Base-by-base conservation (phyloP, 1,140 invertebrate genomes). In the Cotesia typhae region DNA sequence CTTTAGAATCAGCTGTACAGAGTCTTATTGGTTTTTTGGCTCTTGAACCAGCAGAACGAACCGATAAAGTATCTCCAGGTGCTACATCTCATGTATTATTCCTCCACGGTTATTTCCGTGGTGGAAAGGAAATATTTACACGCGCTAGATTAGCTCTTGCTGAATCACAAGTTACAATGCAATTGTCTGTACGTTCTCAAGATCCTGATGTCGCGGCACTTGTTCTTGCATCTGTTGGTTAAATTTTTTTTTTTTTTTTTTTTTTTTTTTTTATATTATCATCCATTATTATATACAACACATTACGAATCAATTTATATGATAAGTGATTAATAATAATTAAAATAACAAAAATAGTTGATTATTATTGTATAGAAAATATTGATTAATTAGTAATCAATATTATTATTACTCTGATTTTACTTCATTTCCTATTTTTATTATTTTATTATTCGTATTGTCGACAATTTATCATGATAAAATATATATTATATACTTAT, bases 21-120 rank as follows among this genome's bases (percentile, higher is more conserved):
- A 96, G 94, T 84, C 92, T 98, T 5, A 88, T 95, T 2, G 90
- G 91, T 79, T 97, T 95, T 83, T 87, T 99, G 59, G 97, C 97
- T 0, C 88, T 99, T 81, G 93, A 94, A 74, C 91, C 96, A 0
- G 92, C 95, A 77, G 92, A 99, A 84, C 87, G 94, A 6, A 93
- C 92, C 4, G 96, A 98, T 79, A 92, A 92, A 78, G 92, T 98
- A 6, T 91, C 92, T 0, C 91, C 96, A 74, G 96, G 94, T 4
- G 94, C 96, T 78, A 91, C 91, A 57, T 90, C 91, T 4, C 97
- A 98, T 81, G 93, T 93, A 0, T 84, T 98, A 14, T 89, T 92
- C 67, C 87, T 98, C 61, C 91, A 94, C 70, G 95, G 93, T 87
- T 90, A 96, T 0, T 96, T 96, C 81, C 90, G 97, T 55, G 96